Evolutionary conservation across 2,888 invertebrate genomes (phyloP).

Genomic region (Lycophotia porphyrea): DNA sequence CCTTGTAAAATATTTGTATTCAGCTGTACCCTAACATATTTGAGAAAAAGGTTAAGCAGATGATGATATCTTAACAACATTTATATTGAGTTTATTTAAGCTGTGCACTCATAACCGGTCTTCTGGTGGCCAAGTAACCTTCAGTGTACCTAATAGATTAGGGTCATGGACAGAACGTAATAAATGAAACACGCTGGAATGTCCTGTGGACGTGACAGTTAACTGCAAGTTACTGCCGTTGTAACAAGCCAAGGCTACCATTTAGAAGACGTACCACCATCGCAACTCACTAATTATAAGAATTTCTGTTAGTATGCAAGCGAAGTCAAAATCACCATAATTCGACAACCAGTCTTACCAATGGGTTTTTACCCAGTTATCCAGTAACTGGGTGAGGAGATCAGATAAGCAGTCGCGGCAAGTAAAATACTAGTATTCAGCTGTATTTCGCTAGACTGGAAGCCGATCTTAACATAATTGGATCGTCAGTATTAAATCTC

Average conservation of each 20-base stretch:
- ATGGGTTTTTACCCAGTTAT: neutral
- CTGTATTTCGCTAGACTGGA: neutral
- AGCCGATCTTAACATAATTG: neutral
- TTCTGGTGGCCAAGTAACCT: slow-evolving; percentile 4
- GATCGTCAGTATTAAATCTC: slow-evolving; percentile 20
- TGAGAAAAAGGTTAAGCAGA: neutral
- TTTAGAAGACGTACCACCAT: neutral
- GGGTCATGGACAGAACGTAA: slow-evolving; percentile 17
- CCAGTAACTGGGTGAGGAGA: neutral
- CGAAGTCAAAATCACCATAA: neutral
- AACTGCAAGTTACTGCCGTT: neutral
- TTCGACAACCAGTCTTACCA: neutral
- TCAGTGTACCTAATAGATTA: slow-evolving; percentile 9
- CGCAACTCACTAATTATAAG: neutral
- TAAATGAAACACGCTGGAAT: slow-evolving; percentile 14
- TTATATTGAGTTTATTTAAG: slow-evolving; percentile 19
- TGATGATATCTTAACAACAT: neutral
- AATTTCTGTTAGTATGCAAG: neutral
- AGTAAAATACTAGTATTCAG: neutral
- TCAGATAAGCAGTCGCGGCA: neutral
- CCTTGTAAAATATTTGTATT: neutral
- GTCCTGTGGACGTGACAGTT: slow-evolving; percentile 25
- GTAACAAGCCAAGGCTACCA: neutral
- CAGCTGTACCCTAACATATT: neutral
- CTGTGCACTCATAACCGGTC: slow-evolving; percentile 12